Evolutionary conservation across 2,797 vertebrate genomes (phyloP).

Genomic region (Mycteria americana): DNA sequence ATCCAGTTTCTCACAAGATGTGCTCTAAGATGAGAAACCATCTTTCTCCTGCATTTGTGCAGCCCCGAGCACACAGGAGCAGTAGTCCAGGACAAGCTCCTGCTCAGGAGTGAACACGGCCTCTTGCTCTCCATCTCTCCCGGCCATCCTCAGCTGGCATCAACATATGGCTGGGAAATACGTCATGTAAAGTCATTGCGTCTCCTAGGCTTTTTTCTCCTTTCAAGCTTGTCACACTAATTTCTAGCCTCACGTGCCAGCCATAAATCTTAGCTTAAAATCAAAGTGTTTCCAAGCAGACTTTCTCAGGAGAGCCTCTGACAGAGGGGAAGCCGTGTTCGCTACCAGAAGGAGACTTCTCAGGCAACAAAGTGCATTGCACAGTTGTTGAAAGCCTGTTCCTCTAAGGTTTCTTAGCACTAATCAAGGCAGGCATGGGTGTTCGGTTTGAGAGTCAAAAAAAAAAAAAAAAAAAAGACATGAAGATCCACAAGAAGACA

Average conservation of each 20-base stretch:
- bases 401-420: not conserved
- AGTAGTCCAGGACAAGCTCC: not conserved
- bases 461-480: too few species aligned
- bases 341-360: not conserved
- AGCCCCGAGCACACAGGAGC: not conserved
- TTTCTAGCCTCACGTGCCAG: not conserved
- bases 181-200: not conserved
- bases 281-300: not conserved
- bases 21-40: not conserved
- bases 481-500: not conserved
- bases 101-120: not conserved
- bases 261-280: not conserved
- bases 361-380: not conserved
- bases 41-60: not conserved
- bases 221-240: not conserved
- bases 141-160: not conserved
- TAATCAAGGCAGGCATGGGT: not conserved
- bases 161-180: not conserved
- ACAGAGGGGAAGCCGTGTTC: not conserved
- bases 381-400: not conserved
- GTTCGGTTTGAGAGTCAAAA: not conserved
- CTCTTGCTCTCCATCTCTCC: not conserved
- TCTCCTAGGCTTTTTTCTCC: not conserved
- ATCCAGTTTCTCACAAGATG: not conserved
- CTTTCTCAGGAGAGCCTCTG: not conserved